Evolutionary conservation across 2,888 invertebrate genomes (phyloP).

Genomic region (Meiosimyza decipiens): DNA sequence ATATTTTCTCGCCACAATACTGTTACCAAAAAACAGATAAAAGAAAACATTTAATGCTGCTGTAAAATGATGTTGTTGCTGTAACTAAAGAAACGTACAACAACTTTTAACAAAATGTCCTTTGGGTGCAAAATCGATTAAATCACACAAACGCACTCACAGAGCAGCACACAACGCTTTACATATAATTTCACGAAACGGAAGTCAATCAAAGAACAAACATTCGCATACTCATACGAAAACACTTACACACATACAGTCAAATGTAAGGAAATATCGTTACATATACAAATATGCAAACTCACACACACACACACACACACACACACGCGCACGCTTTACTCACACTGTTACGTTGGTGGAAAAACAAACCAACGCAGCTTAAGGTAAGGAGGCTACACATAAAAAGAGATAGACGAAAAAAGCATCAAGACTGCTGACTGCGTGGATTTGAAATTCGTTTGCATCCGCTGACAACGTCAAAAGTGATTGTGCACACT

Average conservation of each 20-base stretch:
- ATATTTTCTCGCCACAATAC: too few relatives aligned
- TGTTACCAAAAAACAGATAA: too few relatives aligned
- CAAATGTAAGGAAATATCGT: neutral
- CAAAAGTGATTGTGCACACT: neutral
- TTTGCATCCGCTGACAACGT: neutral
- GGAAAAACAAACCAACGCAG: neutral
- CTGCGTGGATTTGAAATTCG: slow-evolving; percentile 19
- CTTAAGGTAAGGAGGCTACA: neutral
- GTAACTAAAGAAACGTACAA: neutral
- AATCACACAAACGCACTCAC: slow-evolving; percentile 39
- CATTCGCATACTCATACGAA: slow-evolving; percentile 48
- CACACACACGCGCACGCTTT: neutral
- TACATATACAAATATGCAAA: neutral
- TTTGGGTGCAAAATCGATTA: slow-evolving; percentile 64
- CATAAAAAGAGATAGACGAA: neutral
- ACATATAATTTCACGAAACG: slow-evolving; percentile 41
- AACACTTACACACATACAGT: neutral
- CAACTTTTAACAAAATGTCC: slow-evolving; percentile 51
- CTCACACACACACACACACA: neutral
- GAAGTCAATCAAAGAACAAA: slow-evolving; percentile 60
- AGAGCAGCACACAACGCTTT: slow-evolving; percentile 5
- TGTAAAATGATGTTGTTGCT: neutral
- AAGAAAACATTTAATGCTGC: too few relatives aligned
- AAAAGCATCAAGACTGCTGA: slow-evolving; percentile 11
- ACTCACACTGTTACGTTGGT: neutral